Evolutionary conservation across 2,888 invertebrate genomes (phyloP), one percentile per base, ranked within the genome.

Genomic region (Apodemia duryi): DNA sequence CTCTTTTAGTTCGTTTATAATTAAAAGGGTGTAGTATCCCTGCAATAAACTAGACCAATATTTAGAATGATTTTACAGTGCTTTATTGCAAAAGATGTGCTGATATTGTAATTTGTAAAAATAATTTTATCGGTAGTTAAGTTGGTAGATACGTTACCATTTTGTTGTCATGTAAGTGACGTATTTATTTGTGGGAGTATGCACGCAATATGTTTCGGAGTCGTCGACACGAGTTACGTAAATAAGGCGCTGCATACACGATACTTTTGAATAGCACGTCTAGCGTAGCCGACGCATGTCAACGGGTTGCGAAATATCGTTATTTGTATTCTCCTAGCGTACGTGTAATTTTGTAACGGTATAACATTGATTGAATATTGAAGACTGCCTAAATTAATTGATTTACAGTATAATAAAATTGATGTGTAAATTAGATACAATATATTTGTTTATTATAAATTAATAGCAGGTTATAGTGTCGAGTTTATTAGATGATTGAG

Each of bases 1-100:
- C 83, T 84, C 80, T 80, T 79, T 77, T 87, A 85, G 80, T 81
- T 77, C 69, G 74, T 76, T 77, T 79, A 77, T 75, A 73, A 72
- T 73, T 78, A 76, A 75, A 76, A 77, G 78, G 83, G 77, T 77
- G 66, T 69, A 69, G 69, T 82, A 81, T 81, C 83, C 80, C 77
- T 73, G 91, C 91, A 91, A 91, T 91, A 91, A 88, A 84, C 78
- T 91, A 91, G 91, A 91, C 91, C 91, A 91, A 91, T 91, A 86
- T 88, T 88, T 91, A 91, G 87, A 87, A 85, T 80, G 82, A 87
- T 88, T 46, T 87, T 89, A 88, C 85, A 88, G 80, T 85, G 88
- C 86, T 89, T 46, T 89, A 57, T 57, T 85, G 84, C 79, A 81
- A 78, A 82, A 83, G 81, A 83, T 85, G 84, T 83, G 86, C 86